Evolutionary conservation across 2,113 vertebrate genomes (phyloP).

Genomic region (Myotis lucifugus): DNA sequence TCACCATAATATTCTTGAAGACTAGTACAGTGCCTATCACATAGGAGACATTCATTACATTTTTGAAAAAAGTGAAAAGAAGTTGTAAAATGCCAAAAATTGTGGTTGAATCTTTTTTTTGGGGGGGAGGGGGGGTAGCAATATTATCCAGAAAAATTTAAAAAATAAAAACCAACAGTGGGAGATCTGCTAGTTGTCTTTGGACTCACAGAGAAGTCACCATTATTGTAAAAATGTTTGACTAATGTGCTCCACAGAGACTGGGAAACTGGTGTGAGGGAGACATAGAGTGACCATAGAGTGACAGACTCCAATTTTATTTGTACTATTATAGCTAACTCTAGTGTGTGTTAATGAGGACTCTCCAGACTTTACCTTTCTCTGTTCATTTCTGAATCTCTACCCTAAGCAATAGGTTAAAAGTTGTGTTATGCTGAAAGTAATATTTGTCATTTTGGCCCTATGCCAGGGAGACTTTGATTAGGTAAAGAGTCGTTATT

Average conservation of each 20-base stretch:
- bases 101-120: not conserved
- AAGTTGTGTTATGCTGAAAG: not conserved
- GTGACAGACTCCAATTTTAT: not conserved
- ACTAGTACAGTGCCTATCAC: not conserved
- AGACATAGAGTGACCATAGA: not conserved
- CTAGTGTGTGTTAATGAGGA: not conserved
- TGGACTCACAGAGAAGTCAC: not conserved
- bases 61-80: not conserved
- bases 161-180: not conserved
- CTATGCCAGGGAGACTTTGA: not conserved
- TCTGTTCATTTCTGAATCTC: not conserved
- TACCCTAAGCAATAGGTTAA: not conserved
- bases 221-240: conserved; percentile 1
- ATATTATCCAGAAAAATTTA: not conserved
- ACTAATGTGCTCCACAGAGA: not conserved
- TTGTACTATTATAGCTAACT: not conserved
- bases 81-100: not conserved
- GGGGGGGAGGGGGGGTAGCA: too few relatives aligned
- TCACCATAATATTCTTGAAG: not conserved
- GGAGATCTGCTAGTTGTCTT: not conserved
- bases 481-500: not conserved
- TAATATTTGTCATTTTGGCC: not conserved
- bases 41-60: not conserved
- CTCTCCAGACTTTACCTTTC: not conserved
- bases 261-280: not conserved